Evolutionary conservation across 2,113 vertebrate genomes (phyloP).

Genomic region (Anolis sagrei): DNA sequence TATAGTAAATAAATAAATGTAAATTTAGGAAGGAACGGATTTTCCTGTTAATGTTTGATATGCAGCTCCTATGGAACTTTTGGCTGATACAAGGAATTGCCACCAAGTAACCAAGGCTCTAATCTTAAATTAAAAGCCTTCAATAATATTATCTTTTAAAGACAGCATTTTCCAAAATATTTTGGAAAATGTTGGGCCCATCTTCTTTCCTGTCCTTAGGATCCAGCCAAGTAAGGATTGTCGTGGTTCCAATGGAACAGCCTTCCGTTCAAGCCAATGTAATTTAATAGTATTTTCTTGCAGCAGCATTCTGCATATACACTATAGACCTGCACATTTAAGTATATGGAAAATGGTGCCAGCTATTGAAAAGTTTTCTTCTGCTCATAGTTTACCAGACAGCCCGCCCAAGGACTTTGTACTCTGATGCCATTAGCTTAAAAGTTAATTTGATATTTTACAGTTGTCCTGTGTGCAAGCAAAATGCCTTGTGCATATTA

Average conservation of each 20-base stretch:
- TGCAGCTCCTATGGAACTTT: background rate
- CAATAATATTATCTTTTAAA: slow-evolving; percentile 36
- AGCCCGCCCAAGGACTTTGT: background rate
- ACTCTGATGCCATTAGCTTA: background rate
- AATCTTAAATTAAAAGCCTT: slow-evolving; percentile 21
- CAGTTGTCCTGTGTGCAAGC: slow-evolving; percentile 2
- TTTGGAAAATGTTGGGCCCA: background rate
- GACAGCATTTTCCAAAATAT: slow-evolving; percentile 10
- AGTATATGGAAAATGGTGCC: background rate
- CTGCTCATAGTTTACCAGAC: background rate
- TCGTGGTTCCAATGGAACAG: background rate
- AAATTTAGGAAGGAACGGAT: background rate
- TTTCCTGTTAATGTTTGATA: background rate
- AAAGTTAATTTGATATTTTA: slow-evolving; percentile 13
- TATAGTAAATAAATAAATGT: no score
- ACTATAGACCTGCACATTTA: background rate
- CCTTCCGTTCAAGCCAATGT: background rate
- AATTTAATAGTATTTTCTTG: background rate
- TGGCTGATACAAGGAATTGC: background rate
- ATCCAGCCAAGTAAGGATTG: background rate
- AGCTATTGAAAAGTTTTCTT: background rate
- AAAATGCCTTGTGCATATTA: background rate
- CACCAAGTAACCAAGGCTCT: no score
- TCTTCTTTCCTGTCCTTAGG: slow-evolving; percentile 20
- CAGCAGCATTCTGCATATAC: background rate